Evolutionary conservation across 1,140 invertebrate species (phyloP), one percentile per base, ranked within the genome.

Genomic region (Drosophila busckii): DNA sequence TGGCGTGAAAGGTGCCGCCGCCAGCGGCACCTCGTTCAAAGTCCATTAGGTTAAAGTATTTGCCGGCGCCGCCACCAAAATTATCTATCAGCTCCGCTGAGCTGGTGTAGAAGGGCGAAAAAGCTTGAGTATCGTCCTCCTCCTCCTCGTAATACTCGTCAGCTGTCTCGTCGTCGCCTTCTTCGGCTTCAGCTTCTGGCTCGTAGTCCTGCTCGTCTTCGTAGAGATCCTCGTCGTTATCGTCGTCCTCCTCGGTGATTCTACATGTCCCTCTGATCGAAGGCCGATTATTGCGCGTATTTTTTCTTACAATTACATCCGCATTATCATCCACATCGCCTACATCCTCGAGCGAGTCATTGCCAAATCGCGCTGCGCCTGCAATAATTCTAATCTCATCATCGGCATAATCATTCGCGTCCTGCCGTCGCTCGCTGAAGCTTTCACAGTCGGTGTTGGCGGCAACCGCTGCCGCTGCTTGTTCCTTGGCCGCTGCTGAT

Each of bases 101-200:
- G 52, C 76, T 69, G 25, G 70, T 73, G 56, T 86, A 83, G 55
- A 78, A 73, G 19, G 70, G 62, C 6, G 80, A 73, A 63, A 73
- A 73, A 46, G 78, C 63, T 52, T 85, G 68, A 26, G 83, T 82
- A 48, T 80, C 82, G 83, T 85, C 73, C 44, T 80, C 73, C 25
- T 80, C 71, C 48, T 78, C 71, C 48, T 78, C 73, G 49, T 80
- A 78, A 44, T 78, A 70, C 54, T 82, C 75, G 65, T 69, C 70
- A 22, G 49, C 76, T 32, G 83, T 78, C 4, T 70, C 78, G 76
- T 83, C 76, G 52, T 66, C 67, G 8, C 71, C 67, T 9, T 42
- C 67, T 3, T 22, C 62, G 3, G 35, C 53, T 9, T 62, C 49
- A 19, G 41, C 50, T 1, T 35, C 53, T 1, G 59, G 17, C 6